Evolutionary conservation across 2,888 invertebrate species (phyloP).

Genomic region (Ellobium chinense): DNA sequence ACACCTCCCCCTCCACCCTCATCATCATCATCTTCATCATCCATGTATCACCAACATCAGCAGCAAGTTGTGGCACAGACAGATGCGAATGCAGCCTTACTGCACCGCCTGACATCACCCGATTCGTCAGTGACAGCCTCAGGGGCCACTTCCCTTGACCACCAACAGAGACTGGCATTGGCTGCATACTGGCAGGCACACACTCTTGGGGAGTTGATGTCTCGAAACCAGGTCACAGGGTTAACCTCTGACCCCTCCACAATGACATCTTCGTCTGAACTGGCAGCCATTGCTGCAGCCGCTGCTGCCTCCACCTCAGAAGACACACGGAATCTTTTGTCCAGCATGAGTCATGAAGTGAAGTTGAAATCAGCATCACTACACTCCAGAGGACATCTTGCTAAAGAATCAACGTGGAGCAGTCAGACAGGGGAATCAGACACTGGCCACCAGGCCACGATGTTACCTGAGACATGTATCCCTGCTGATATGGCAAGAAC

Average conservation of each 20-base stretch:
- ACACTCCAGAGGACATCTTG: slow-evolving; percentile 31
- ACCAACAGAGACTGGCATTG: slow-evolving; percentile 25
- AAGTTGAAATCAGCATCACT: slow-evolving; percentile 4
- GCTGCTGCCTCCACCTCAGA: slow-evolving; percentile 32
- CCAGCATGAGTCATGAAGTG: slow-evolving; percentile 16
- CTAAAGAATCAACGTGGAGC: slow-evolving; percentile 17
- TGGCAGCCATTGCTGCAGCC: slow-evolving; percentile 41
- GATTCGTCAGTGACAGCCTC: slow-evolving; percentile 15
- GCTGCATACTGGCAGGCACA: slow-evolving; percentile 43
- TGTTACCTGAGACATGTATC: slow-evolving; percentile 45
- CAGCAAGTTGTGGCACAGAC: slow-evolving; percentile 19
- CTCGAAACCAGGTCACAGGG: slow-evolving; percentile 23
- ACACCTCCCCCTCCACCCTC: slow-evolving; percentile 18
- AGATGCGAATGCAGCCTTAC: slow-evolving; percentile 25
- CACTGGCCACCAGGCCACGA: slow-evolving; percentile 31
- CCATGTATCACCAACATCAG: slow-evolving; percentile 18
- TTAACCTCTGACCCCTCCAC: slow-evolving; percentile 31
- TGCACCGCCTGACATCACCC: slow-evolving; percentile 32
- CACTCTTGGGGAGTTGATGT: slow-evolving; percentile 31
- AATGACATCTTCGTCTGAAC: slow-evolving; percentile 34
- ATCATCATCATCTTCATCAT: slow-evolving; percentile 12
- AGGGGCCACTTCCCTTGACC: slow-evolving; percentile 23
- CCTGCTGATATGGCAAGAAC: slow-evolving; percentile 42
- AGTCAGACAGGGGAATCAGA: slow-evolving; percentile 11
- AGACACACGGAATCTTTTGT: slow-evolving; percentile 24